Percentiles rank a stretch among this genome's conserved stretches.
These are phyloP conservation scores for Lochmaea crataegi DNA, from an alignment of 2,888 invertebrate genomes.

Conservation along the genomic window DNA sequence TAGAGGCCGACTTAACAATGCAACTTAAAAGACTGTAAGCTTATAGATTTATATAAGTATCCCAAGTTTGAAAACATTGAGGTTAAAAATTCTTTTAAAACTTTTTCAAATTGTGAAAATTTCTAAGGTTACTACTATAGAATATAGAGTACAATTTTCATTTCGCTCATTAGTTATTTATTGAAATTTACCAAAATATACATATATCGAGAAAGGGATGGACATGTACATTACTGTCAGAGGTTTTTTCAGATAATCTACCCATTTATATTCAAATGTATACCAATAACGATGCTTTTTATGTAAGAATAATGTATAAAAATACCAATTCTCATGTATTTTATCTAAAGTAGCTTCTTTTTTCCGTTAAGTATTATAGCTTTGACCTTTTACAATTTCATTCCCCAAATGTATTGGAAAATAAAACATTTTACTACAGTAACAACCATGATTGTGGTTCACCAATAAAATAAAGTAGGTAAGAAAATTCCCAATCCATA, in stretches of 20 bases:
- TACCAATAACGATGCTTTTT: not conserved
- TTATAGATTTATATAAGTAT: too few species aligned
- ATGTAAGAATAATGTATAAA: not conserved
- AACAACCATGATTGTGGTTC: not conserved
- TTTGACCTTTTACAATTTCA: not conserved
- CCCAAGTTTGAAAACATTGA: too few species aligned
- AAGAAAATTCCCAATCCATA: not conserved
- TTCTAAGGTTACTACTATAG: not conserved
- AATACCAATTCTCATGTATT: not conserved
- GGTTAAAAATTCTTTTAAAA: too few species aligned
- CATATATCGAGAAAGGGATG: not conserved
- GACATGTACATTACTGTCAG: not conserved
- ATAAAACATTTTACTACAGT: not conserved
- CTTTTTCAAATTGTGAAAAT: too few species aligned
- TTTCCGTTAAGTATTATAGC: not conserved
- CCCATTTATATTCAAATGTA: slow-evolving; percentile 1
- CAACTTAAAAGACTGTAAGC: too few species aligned
- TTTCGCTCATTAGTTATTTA: not conserved
- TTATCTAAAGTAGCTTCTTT: not conserved
- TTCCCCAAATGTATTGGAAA: not conserved
- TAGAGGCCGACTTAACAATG: too few species aligned
- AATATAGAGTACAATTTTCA: not conserved
- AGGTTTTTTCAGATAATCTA: not conserved
- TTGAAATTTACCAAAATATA: slow-evolving; percentile 1
- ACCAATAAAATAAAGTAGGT: not conserved